Evolutionary conservation across 1,140 invertebrate genomes (phyloP), one percentile per base, ranked within the genome.

Genomic region (Brachionus rubens): DNA sequence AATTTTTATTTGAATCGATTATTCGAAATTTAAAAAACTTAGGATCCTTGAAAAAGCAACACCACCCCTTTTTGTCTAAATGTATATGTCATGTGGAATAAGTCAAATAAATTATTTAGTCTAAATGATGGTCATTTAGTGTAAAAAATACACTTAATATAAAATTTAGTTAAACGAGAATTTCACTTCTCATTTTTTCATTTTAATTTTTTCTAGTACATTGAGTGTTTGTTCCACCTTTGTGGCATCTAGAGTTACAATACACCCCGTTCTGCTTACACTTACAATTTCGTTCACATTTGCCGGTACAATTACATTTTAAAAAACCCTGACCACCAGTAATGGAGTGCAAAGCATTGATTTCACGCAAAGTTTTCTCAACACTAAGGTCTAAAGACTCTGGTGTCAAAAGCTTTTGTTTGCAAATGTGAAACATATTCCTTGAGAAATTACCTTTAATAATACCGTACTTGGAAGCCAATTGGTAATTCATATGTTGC

Each of bases 231-330:
- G n/a, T n/a, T n/a, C n/a, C n/a, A n/a, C n/a, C n/a, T n/a, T n/a
- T n/a, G n/a, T n/a, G n/a, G n/a, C n/a, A n/a, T n/a, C n/a, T n/a
- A n/a, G n/a, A n/a, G n/a, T n/a, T 52, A 21, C 48, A 52, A 52
- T 21, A 52, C 4, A 52, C 48, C 24, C 48, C 48, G 24, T 26
- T 52, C 24, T 52, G 21, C 24, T 52, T 52, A 19, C 48, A 52
- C 24, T 52, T 52, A 52, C 2, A 52, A 52, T 52, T 52, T 52
- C 24, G 14, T 52, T 52, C 48, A 52, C 48, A 52, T 52, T 52
- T 52, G n/a, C n/a, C n/a, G n/a, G n/a, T n/a, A n/a, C n/a, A n/a
- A 21, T 26, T 26, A 52, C 48, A 52, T 24, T 52, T 21, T 3
- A 52, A 21, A 12, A 52, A 52, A 10, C 48, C 48, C 24, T 52